Conservation (phyloP, 2,797 vertebrate genomes). For the Lepilemur septentrionalis region DNA sequence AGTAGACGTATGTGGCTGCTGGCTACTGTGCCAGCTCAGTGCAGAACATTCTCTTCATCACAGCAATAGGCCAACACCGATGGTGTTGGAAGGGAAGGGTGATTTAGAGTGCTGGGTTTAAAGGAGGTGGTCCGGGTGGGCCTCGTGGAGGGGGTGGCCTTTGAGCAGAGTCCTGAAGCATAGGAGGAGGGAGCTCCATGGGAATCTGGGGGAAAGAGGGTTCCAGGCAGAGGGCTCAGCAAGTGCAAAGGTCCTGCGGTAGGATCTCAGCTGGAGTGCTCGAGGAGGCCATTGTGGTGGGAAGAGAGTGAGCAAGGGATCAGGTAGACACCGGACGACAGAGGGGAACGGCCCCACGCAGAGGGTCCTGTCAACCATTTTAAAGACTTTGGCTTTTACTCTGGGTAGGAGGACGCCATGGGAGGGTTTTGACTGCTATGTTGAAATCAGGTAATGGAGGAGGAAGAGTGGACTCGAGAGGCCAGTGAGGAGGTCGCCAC, state of each 20-base stretch:
- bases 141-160: neutral
- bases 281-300: neutral
- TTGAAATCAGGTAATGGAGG: neutral
- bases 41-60: neutral
- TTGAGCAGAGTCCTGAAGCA: neutral
- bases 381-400: neutral
- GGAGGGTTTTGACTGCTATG: too few relatives aligned
- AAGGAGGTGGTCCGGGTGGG: neutral
- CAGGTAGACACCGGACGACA: neutral
- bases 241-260: neutral
- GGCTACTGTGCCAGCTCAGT: neutral
- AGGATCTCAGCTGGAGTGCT: neutral
- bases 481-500: neutral
- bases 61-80: neutral
- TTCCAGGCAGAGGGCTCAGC: neutral
- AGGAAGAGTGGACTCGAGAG: neutral
- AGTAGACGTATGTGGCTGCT: neutral
- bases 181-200: neutral
- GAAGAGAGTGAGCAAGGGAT: neutral
- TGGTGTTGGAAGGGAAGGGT: neutral
- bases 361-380: neutral
- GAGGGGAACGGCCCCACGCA: too few relatives aligned
- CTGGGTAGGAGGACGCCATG: neutral
- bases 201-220: neutral
- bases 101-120: neutral